These are phyloP conservation scores for Osmerus mordax DNA, from an alignment of 2,113 vertebrate species.

Conservation along the genomic window DNA sequence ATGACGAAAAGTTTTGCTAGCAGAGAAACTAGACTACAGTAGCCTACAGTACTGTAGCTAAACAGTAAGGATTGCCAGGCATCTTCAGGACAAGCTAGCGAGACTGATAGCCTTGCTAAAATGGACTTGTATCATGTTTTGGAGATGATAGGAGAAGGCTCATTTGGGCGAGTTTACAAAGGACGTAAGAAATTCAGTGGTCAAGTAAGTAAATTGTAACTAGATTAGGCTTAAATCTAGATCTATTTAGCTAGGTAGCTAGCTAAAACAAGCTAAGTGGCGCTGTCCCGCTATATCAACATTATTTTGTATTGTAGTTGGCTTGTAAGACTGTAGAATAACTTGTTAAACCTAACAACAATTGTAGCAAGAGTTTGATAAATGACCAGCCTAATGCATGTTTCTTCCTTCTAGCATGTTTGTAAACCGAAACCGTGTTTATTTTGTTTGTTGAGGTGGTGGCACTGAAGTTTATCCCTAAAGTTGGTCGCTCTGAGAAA, in stretches of 20 bases:
- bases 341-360: too few species aligned
- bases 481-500: constrained; percentile 86
- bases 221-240: too few species aligned
- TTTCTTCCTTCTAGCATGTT: too few species aligned
- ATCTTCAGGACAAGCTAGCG: too few species aligned
- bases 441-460: constrained; percentile 76
- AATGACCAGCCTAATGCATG: not conserved
- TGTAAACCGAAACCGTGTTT: not conserved
- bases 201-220: constrained; percentile 72
- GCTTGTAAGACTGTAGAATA: too few species aligned
- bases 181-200: constrained; percentile 83
- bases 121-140: constrained; percentile 89
- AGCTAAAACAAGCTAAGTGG: not conserved
- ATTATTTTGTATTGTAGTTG: too few species aligned
- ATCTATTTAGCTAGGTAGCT: not conserved
- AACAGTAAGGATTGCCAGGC: too few species aligned
- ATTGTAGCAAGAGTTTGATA: not conserved
- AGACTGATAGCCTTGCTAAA: not conserved
- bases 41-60: not conserved
- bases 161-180: constrained; percentile 91
- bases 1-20: too few species aligned
- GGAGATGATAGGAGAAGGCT: constrained; percentile 90
- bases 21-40: too few species aligned
- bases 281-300: too few species aligned
- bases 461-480: constrained; percentile 95